Evolutionary conservation across 2,888 invertebrate species (phyloP), one percentile per base, ranked within the genome.

Genomic region (Neoascia interrupta): DNA sequence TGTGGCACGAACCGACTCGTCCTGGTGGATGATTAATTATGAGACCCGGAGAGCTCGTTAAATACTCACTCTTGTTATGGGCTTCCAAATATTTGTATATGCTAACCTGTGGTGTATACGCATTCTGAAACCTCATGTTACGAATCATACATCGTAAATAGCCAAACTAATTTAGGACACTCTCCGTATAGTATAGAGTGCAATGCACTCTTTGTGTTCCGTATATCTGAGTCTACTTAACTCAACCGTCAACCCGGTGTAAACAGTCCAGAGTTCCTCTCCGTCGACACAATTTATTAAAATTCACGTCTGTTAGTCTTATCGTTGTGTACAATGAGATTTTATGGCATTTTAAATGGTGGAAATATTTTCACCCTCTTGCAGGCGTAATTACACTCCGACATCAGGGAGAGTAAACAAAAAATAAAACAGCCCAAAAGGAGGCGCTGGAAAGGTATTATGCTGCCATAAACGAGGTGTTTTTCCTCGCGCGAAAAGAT

Each of bases 281-380:
- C n/a, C n/a, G n/a, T n/a, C n/a, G n/a, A n/a, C n/a, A n/a, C n/a
- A n/a, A n/a, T n/a, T 6, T 31, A 31, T 31, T 31, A n/a, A 5
- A 73, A 73, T 66, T 66, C 74, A 54, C 74, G 23, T 39, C 13
- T 21, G 61, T 56, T 68, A 68, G 54, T 61, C 47, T 53, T 68
- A 63, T 61, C 61, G 31, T 54, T 68, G 60, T 66, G 53, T 60
- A 60, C 73, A 47, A 68, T 74, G 41, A 54, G 61, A 74, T 68
- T 74, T 74, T 61, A 74, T 68, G 41, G 68, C 23, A 54, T 68
- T 74, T 68, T 61, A 74, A 74, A 68, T 16, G 60, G 43, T 21
- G 19, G 16, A 37, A 49, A 36, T 34, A 15, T 45, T 58, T 58
- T 34, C 18, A 15, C 34, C 51, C n/a, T n/a, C n/a, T n/a, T n/a